phyloP scores from a whole-genome alignment of 2,888 invertebrate species.

The Mythimna albipuncta region DNA sequence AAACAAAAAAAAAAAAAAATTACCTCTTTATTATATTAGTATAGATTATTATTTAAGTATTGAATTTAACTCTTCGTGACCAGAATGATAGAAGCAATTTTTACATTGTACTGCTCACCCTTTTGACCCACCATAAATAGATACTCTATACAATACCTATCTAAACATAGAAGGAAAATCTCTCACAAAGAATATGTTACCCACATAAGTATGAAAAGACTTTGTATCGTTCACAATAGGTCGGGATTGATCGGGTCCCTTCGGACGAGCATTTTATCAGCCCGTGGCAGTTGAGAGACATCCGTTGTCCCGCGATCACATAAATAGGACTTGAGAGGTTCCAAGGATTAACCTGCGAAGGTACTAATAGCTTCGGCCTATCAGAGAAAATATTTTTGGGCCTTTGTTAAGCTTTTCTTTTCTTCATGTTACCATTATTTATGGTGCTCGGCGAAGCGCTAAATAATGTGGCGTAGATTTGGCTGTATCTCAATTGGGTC shows the following conservation, averaged over 20 bases:
- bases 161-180: slow-evolving; percentile 59
- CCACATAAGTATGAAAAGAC: slow-evolving; percentile 68
- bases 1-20: too few species aligned
- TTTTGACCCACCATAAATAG: slow-evolving; percentile 52
- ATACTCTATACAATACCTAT: slow-evolving; percentile 53
- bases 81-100: slow-evolving; percentile 42
- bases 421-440: slow-evolving; percentile 30
- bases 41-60: too few species aligned
- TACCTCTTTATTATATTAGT: too few species aligned
- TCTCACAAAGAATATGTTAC: slow-evolving; percentile 66
- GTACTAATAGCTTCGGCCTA: slow-evolving; percentile 64
- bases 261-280: slow-evolving; percentile 77
- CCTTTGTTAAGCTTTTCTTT: slow-evolving; percentile 42
- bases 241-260: slow-evolving; percentile 74
- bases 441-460: slow-evolving; percentile 15
- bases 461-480: slow-evolving; percentile 20
- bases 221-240: slow-evolving; percentile 74
- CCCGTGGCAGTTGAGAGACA: slow-evolving; percentile 72
- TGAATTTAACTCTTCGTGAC: slow-evolving; percentile 2
- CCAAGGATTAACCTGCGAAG: slow-evolving; percentile 71
- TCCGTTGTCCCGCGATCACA: slow-evolving; percentile 69
- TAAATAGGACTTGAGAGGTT: slow-evolving; percentile 68
- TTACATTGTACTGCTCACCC: slow-evolving; percentile 41
- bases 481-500: slow-evolving; percentile 3
- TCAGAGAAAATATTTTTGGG: slow-evolving; percentile 40